These are phyloP conservation scores for Siphonodentalium dalli DNA, from an alignment of 2,888 invertebrate species.

Conservation along the genomic window DNA sequence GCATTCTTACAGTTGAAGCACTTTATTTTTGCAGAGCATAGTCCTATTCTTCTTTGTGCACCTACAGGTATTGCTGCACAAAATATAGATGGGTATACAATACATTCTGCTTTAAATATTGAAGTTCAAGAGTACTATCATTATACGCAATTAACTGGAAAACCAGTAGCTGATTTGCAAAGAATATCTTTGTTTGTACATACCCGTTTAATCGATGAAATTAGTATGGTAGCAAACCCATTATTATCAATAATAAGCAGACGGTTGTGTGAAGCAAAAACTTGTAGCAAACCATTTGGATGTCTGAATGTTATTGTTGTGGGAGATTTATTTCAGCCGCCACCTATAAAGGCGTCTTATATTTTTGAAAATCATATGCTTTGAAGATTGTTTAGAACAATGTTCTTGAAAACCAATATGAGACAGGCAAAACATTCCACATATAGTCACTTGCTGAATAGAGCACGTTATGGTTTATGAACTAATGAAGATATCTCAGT, in stretches of 20 bases:
- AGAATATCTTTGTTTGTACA: slow-evolving; percentile 3
- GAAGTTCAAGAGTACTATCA: slow-evolving; percentile 13
- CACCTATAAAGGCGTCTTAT: slow-evolving; percentile 24
- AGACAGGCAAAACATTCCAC: slow-evolving; percentile 16
- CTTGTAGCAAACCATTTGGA: slow-evolving; percentile 23
- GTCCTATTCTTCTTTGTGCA: slow-evolving; percentile 25
- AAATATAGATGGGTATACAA: slow-evolving; percentile 25
- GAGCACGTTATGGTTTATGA: slow-evolving; percentile 11
- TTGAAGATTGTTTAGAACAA: slow-evolving; percentile 20
- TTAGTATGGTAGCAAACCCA: slow-evolving; percentile 29
- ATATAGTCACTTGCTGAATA: slow-evolving; percentile 22
- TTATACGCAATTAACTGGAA: slow-evolving; percentile 9
- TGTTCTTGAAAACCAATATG: slow-evolving; percentile 24
- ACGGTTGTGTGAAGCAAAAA: slow-evolving; percentile 21
- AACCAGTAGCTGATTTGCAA: slow-evolving; percentile 2
- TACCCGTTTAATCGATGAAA: slow-evolving; percentile 33
- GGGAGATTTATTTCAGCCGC: slow-evolving; percentile 33
- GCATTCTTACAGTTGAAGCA: slow-evolving; percentile 20
- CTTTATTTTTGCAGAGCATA: slow-evolving; percentile 6
- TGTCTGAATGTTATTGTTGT: slow-evolving; percentile 27
- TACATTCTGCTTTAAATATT: slow-evolving; percentile 22
- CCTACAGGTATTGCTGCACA: slow-evolving; percentile 28
- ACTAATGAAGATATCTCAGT: slow-evolving; percentile 8
- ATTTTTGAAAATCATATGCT: slow-evolving; percentile 20
- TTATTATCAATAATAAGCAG: slow-evolving; percentile 25